Evolutionary conservation across 2,888 invertebrate species (phyloP), one percentile per base, ranked within the genome.

Genomic region (Drosophila longiperda): DNA sequence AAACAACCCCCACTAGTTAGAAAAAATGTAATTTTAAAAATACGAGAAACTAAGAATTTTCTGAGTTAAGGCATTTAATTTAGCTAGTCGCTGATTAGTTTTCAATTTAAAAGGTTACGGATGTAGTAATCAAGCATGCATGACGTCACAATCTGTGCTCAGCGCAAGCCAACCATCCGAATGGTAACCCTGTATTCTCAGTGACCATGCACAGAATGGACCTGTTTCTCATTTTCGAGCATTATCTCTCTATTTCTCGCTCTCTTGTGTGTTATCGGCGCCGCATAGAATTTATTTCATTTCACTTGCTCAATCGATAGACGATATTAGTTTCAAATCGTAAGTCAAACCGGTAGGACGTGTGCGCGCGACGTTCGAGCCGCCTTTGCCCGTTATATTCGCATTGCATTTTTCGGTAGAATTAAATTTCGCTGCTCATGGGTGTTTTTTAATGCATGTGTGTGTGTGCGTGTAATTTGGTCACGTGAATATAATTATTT

Each of bases 401-500:
- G 78, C 64, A 62, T 67, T 81, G 54, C 48, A 64, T 61, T 66
- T 45, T 66, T 78, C 78, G 78, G 73, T 82, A 82, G 82, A 82
- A 50, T 82, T 78, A 68, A 78, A 78, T 79, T 75, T 75, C 83
- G 79, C 83, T 79, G 64, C 57, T 67, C 63, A 74, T 54, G 53
- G 61, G 50, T 42, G 67, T 66, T 82, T 82, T 12, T 11, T 20
- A 15, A 45, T 45, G 23, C n/a, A 20, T 52, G n/a, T 60, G 29
- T 36, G 34, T 53, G 55, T 54, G 26, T 34, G 49, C 48, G 60
- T 49, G 48, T 58, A 23, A 38, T 78, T 69, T 62, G 64, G 68
- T 88, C 83, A 84, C 88, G 83, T 84, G 90, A 84, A 84, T 23
- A 79, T 72, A 62, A 70, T 80, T 62, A 64, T 50, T 26, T 38